Base-by-base conservation (phyloP, 2,888 invertebrate species). In the Hemicrepidius hirtus region DNA sequence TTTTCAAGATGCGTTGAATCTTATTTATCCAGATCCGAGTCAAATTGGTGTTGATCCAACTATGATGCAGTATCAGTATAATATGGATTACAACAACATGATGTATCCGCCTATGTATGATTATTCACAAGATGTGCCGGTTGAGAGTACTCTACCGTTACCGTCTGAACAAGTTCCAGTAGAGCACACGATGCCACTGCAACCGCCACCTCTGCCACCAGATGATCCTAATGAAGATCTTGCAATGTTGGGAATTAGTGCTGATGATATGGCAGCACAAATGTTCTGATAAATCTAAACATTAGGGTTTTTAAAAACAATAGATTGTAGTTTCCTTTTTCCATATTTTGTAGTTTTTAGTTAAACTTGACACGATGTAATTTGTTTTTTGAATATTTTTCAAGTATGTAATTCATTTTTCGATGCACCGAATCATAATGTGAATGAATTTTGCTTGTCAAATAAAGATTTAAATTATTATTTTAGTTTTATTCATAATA, bases 231-330 rank as follows among this genome's bases (percentile, higher is more conserved):
- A 88, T 79, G 94, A 94, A 70, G 96, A 96, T 80, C 85, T 96
- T 71, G 94, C 94, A 2, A 91, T 96, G 93, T 87, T 96, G 63
- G 96, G 96, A 0, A 96, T 96, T 62, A 95, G 95, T 82, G 95
- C 93, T 6, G 92, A 92, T 35, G 96, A 96, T 83, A 91, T 91
- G 77, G 92, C 92, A 6, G 91, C 91, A 21, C 88, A 88, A 78
- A 82, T 80, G 60, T 85, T 87, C 80, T 75, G 62, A 5, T 24
- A 24, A 24, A 65, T 37, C 18, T 13, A 53, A 7, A 20, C 16
- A 1, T 44, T 18, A 18, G 37, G 18, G 50, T 50, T 49, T 44
- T 37, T 46, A 10, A 18, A 21, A 35, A n/a, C 10, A 3, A 35
- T 50, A 37, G 50, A 18, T 44, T 6, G 41, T 41, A 41, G 20